Evolutionary conservation across 2,888 invertebrate species (phyloP), one percentile per base, ranked within the genome.

Genomic region (Lydus trimaculatus): DNA sequence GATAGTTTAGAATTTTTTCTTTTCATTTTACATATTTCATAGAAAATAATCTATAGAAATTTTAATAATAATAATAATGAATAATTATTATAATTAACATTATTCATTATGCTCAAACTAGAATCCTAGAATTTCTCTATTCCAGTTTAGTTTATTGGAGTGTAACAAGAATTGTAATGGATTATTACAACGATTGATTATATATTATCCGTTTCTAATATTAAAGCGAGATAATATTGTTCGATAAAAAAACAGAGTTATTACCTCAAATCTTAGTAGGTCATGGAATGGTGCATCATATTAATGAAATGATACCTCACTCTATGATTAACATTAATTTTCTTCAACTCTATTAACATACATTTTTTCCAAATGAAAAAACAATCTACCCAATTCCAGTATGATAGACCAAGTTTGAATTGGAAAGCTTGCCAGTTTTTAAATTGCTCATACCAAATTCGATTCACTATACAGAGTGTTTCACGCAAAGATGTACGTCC

Each of bases 31-130:
- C 8, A 6, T 48, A 3, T 9, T 48, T 48, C 11, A 48, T 9
- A 3, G 11, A 20, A 36, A 36, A 2, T 1, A 6, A 15, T 36
- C 20, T 7, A 20, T 48, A 20, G 48, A 48, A 48, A 48, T 13
- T 48, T 9, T 8, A 31, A 60, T 60, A 60, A n/a, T 31, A 60
- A 60, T n/a, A 13, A 31, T n/a, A n/a, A n/a, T n/a, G n/a, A n/a
- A n/a, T n/a, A n/a, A n/a, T n/a, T n/a, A 36, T 33, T n/a, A 60
- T 33, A 33, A 60, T 31, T 6, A n/a, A 25, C n/a, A 31, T 33
- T 33, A 33, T 28, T 11, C 31, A 20, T 36, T 36, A 33, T 28
- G 28, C 28, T n/a, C 1, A 4, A 13, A 20, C n/a, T 33, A 31
- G 31, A 33, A 60, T 31, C 17, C 17, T 31, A 31, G 17, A 60